Evolutionary conservation across 1,140 invertebrate species (phyloP), one percentile per base, ranked within the genome.

Genomic region (Drosophila athabasca): DNA sequence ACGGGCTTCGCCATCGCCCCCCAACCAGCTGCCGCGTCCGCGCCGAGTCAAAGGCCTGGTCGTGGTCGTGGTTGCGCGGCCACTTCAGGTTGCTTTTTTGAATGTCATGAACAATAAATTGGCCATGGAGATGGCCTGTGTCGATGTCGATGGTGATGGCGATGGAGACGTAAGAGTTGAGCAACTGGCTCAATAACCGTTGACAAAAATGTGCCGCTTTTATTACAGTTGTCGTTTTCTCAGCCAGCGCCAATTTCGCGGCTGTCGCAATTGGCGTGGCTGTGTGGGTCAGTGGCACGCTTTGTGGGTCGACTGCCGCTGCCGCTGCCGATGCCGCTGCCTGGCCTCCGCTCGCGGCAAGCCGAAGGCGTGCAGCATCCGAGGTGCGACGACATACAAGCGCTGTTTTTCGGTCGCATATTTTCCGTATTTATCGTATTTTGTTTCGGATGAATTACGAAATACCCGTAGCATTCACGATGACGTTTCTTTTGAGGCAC

Each of bases 31-130:
- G 1, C 17, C 17, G 19, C 1, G 31, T 43, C 29, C 29, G 8
- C 7, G n/a, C 6, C 15, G 8, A 41, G 29, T 41, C 52, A 71
- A 62, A 72, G 70, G 41, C 50, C 24, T 55, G 68, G 9, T 49
- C 70, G 46, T 31, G 74, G 65, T 68, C 45, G 60, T 44, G 69
- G 65, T 65, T 49, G 60, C 46, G 69, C 46, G 69, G 57, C 76
- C 79, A 76, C 60, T 87, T 76, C 58, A 71, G 68, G 66, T 83
- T 67, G 70, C 13, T 57, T 51, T 82, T 85, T 87, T 88, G 83
- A 88, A 88, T 88, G 83, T 88, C 83, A 88, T 88, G 83, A 88
- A 79, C 83, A 88, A 88, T 88, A 66, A 58, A 76, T 55, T 88
- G 73, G 65, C 78, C 48, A 61, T 75, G 60, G 69, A 45, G 43